Base-by-base conservation (phyloP, 2,113 vertebrate genomes). In the Amblyopsis rosae region DNA sequence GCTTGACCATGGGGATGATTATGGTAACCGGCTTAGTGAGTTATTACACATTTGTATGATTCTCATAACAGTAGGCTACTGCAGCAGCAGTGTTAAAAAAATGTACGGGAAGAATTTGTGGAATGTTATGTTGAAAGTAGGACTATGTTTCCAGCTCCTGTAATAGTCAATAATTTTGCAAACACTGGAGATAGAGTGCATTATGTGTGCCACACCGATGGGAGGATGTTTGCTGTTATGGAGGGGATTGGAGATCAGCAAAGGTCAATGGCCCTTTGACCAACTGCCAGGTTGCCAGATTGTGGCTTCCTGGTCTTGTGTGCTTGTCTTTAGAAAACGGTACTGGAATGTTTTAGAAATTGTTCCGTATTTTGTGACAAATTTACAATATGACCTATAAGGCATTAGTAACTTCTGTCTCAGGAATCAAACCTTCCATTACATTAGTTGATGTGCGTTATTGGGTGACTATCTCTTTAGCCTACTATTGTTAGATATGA, bases 151-250 rank as follows among this genome's bases (percentile, higher is more conserved):
- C 7, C 32, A 19, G 13, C 45, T 62, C 16, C 45, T 35, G 12
- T 16, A 16, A 12, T 54, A 47, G 32, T 51, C 32, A 11, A 26
- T 16, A 19, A 33, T 26, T 57, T 35, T 17, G 6, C 49, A 56
- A 16, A 56, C 54, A 56, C n/a, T 5, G 53, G 15, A 16, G 53
- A 6, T 58, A 19, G 19, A 5, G 4, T 11, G 26, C 62, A 54
- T 62, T 59, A 62, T 51, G 46, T 59, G 62, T 60, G 59, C 63
- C 53, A 68, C 49, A n/a, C 54, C 47, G 46, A 32, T 26, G 6
- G 13, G 69, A 85, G 86, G 86, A 88, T 89, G 86, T 90, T 87
- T 87, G 75, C 65, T 47, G 69, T 73, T 70, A 48, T 48, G 56
- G 65, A 62, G 70, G 13, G 70, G 45, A 51, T 75, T 35, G 0